Evolutionary conservation across 2,113 vertebrate species (phyloP), one percentile per base, ranked within the genome.

Genomic region (Plecturocebus donacophilus): DNA sequence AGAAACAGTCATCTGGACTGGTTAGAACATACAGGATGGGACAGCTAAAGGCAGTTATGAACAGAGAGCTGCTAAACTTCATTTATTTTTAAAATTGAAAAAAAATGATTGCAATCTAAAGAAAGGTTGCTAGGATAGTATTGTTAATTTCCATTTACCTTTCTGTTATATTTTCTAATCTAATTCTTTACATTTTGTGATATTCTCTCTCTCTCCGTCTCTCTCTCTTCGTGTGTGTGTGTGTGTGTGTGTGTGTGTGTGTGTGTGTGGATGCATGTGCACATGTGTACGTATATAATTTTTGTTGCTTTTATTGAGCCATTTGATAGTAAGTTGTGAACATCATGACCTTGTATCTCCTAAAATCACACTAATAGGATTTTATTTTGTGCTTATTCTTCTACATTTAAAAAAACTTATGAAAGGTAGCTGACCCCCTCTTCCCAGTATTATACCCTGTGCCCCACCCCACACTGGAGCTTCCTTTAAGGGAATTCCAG

Each of bases 341-440:
- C 11, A 91, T 85, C 21, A 76, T 68, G 82, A 61, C 9, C 17
- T 5, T 35, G 2, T 61, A 42, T 45, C 38, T 79, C 52, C 47
- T 70, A 58, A 93, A 83, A 87, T 11, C n/a, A 87, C 47, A 81
- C 19, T 75, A 93, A 71, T 7, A 42, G 54, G 42, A 66, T 95
- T 96, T 87, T 92, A 75, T 66, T 95, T 95, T 92, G 76, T 17
- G 17, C 3, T 90, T 71, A 68, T 30, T 94, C 40, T 85, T 88
- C 70, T 38, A 83, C 6, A 56, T 58, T 66, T n/a, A 81, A 80
- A 71, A 87, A 56, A 6, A 8, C 16, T n/a, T 9, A 30, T 6
- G 79, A 23, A 77, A 88, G 47, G 16, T 16, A 47, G 54, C 40
- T 84, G 9, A 16, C 5, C 47, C 2, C 38, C 40, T 68, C 35